phyloP scores from a whole-genome alignment of 2,113 vertebrate species.

The Puntigrus tetrazona region DNA sequence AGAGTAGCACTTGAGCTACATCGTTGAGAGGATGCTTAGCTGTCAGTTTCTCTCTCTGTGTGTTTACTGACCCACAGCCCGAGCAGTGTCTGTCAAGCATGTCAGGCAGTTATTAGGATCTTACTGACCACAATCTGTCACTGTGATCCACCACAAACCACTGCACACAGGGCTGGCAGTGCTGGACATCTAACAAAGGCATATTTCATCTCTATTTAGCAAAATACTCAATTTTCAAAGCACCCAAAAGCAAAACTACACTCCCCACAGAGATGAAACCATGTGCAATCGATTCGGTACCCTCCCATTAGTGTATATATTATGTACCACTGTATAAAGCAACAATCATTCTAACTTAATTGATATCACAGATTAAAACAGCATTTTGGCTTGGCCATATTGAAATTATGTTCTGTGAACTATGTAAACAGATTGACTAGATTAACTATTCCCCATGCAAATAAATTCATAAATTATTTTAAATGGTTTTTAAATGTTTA shows the following conservation, averaged over 20 bases:
- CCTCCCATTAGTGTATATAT: too few species aligned
- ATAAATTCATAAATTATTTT: neutral
- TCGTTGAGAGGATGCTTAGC: conserved; percentile 10
- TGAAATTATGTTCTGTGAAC: neutral
- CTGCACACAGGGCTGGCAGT: neutral
- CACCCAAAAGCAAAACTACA: too few species aligned
- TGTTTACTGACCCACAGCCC: neutral
- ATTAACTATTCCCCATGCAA: too few species aligned
- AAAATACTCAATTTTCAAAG: too few species aligned
- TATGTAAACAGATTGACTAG: neutral
- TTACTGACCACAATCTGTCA: neutral
- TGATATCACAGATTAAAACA: neutral
- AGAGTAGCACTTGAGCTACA: neutral
- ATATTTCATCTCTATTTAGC: too few species aligned
- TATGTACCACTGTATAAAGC: neutral
- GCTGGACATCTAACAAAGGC: neutral
- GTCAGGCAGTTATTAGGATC: neutral
- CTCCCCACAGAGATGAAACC: too few species aligned
- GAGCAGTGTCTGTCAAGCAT: conserved; percentile 11
- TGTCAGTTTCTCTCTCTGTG: conserved; percentile 33
- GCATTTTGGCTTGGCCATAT: neutral
- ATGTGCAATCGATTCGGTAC: too few species aligned
- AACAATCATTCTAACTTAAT: neutral
- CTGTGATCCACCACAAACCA: conserved; percentile 31
- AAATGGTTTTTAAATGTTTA: neutral